Evolutionary conservation across 2,797 vertebrate species (phyloP).

Genomic region (Enteromius treurensis): DNA sequence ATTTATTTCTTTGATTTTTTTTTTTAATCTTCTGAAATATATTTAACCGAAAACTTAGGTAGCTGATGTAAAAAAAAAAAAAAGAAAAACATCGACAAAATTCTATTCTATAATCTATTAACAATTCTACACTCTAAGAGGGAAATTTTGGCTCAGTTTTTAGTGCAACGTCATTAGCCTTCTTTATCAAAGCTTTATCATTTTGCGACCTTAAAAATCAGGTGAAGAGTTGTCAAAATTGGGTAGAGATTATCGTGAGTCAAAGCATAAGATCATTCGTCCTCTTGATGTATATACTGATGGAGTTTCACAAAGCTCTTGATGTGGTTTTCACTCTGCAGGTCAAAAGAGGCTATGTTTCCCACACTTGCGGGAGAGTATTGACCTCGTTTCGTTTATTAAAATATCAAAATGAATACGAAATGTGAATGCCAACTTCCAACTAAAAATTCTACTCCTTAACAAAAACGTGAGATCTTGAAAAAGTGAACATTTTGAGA

Average conservation of each 20-base stretch:
- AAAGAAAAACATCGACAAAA: neutral
- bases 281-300: conserved; percentile 26
- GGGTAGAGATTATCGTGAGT: neutral
- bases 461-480: neutral
- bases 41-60: neutral
- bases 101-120: neutral
- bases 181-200: neutral
- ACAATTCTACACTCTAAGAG: neutral
- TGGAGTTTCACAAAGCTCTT: conserved; percentile 38
- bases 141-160: neutral
- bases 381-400: conserved; percentile 38
- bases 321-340: conserved; percentile 43
- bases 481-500: neutral
- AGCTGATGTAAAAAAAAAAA: neutral
- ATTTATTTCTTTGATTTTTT: neutral
- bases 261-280: conserved; percentile 33
- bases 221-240: neutral
- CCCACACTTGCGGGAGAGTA: conserved; percentile 38
- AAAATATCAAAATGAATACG: neutral
- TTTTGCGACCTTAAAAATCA: neutral
- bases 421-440: neutral
- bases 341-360: conserved; percentile 39
- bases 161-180: neutral
- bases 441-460: too few species aligned
- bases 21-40: neutral